These are phyloP conservation scores for Ochotona princeps DNA, from an alignment of 2,113 vertebrate genomes.

Conservation along the genomic window DNA sequence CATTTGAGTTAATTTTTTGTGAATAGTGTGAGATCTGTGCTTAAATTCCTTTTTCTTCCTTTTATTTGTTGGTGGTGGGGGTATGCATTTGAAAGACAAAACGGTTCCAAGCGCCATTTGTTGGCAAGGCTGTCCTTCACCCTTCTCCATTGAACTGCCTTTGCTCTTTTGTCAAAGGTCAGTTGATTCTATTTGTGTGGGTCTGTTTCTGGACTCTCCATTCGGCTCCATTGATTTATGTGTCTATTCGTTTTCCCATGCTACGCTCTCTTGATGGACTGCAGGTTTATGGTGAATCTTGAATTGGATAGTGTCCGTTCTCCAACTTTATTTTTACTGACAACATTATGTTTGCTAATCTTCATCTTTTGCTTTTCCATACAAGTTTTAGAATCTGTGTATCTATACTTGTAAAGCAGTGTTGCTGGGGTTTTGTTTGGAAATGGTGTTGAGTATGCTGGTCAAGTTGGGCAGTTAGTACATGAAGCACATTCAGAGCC, in stretches of 20 bases:
- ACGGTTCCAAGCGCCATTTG: not conserved
- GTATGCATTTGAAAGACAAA: not conserved
- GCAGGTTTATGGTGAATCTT: not conserved
- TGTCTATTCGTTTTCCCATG: not conserved
- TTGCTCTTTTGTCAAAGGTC: not conserved
- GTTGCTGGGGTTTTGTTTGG: not conserved
- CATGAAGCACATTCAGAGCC: not conserved
- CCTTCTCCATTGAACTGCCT: not conserved
- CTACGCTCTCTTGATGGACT: not conserved
- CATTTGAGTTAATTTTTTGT: not conserved
- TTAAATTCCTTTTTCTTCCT: not conserved
- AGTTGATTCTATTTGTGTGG: not conserved
- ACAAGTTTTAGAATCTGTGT: not conserved
- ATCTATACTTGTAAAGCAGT: not conserved
- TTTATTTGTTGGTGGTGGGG: not conserved
- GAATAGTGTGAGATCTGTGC: not conserved
- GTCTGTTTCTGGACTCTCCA: not conserved
- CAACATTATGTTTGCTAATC: not conserved
- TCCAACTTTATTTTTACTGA: not conserved
- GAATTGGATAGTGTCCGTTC: not conserved
- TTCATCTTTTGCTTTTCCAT: not conserved
- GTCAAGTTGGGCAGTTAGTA: not conserved
- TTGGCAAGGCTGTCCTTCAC: not conserved
- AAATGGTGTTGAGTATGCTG: not conserved
- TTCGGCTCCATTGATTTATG: not conserved